Base-by-base conservation (phyloP, 2,797 vertebrate genomes). In the Esox lucius region DNA sequence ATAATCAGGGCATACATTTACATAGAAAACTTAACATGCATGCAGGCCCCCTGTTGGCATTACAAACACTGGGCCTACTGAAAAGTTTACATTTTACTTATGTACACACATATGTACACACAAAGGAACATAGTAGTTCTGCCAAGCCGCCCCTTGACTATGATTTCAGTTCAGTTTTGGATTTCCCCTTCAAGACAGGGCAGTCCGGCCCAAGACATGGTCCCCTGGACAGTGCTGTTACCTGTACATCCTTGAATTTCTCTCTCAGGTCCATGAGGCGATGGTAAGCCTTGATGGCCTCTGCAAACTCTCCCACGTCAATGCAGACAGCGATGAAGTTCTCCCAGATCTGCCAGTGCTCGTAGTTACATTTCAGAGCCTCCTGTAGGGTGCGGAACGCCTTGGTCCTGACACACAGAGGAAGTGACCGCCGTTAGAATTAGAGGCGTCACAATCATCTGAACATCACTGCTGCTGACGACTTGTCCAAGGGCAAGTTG, bases 331-430 rank as follows among this genome's bases (percentile, higher is more conserved):
- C 80, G 39, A 98, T 92, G 82, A 96, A 99, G 88, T 99, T 99
- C 90, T 99, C 98, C 98, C 98, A 99, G 90, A 99, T 98, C 91
- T 99, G 97, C 98, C 98, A 99, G 80, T 97, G 96, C 74, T 99
- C 96, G 26, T 94, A 99, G 91, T 99, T 98, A 85, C 97, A 98
- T 83, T 95, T 98, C 73, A 99, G 94, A 51, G 98, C 96, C 92
- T 98, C 98, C 75, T 97, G 96, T 70, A 99, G 95, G 2, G 97
- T 96, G 49, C 93, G 92, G 79, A 98, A 98, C 42, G 97, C 97
- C 91, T 97, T 98, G 59, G 87, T 85, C 89, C 97, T 98, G 84
- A 19, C 5, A 64, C 68, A 79, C 6, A 39, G 68, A 42, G 24
- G 31, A 35, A 31, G 67, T 64, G 13, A 66, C 3, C 69, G 72